Base-by-base conservation (phyloP, 2,113 vertebrate genomes). In the Macquaria australasica region DNA sequence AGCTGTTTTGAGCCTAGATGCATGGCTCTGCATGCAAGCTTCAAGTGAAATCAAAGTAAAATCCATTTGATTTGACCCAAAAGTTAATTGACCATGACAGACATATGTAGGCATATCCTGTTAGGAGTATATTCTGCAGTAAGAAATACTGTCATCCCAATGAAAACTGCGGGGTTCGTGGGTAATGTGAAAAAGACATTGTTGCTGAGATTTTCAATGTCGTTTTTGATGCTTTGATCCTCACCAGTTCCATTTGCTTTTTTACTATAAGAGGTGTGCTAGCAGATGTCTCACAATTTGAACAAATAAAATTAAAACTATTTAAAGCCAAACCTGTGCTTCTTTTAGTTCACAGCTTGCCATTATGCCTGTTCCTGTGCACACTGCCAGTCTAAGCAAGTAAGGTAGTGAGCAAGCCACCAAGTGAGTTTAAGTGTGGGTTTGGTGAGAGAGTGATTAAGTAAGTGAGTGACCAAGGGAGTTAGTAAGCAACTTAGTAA, bases 11-110 rank as follows among this genome's bases (percentile, higher is more conserved):
- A 70, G 50, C 25, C 21, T 6, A 25, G 23, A 62, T 79, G 77
- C 2, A 2, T 0, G 10, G 6, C 7, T 16, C 0, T 34, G 34
- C 37, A 10, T 21, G 64, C 37, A 56, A 3, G n/a, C 34, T 18
- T 51, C 31, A 75, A 28, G 55, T 18, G 63, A 23, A 16, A 45
- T 45, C 37, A 43, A 14, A 70, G 55, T 74, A 10, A 41, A 75
- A 39, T 69, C 34, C 6, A 23, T 34, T 34, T 58, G 51, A 78
- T 21, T 16, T 31, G 23, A 28, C 23, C n/a, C n/a, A 3, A 5
- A 39, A 9, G 14, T 18, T 21, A 31, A 62, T n/a, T 62, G n/a
- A 60, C 18, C 34, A 18, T 41, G 55, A 41, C 64, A 34, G 53
- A 45, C n/a, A 23, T 45, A 63, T 43, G 21, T n/a, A 11, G 4